Evolutionary conservation across 2,888 invertebrate species (phyloP).

Genomic region (Ectobius pallidus): DNA sequence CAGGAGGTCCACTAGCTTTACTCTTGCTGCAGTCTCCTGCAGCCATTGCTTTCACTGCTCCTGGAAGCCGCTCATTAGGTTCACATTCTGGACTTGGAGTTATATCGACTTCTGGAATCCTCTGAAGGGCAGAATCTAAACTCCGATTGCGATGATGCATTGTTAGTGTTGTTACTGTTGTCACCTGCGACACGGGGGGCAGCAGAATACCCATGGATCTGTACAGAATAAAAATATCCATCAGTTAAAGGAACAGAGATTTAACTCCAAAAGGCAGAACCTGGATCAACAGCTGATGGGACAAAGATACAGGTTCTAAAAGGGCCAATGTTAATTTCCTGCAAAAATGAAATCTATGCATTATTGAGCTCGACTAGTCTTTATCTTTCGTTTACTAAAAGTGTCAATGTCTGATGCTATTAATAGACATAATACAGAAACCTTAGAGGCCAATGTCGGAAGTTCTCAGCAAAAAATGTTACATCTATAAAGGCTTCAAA

Average conservation of each 20-base stretch:
- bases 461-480: too few species aligned
- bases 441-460: too few species aligned
- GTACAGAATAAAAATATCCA: conserved; percentile 42
- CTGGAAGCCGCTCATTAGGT: conserved; percentile 56
- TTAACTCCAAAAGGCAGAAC: background rate
- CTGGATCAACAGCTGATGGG: background rate
- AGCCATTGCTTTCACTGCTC: conserved; percentile 47
- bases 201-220: conserved; percentile 71
- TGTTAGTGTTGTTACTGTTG: conserved; percentile 58
- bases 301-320: background rate
- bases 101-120: conserved; percentile 85
- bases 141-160: conserved; percentile 88
- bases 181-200: conserved; percentile 64
- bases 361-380: too few species aligned
- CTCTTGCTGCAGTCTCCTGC: conserved; percentile 39
- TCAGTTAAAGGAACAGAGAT: background rate
- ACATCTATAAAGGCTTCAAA: too few species aligned
- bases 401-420: too few species aligned
- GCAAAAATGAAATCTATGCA: too few species aligned
- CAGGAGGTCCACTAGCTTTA: conserved; percentile 24
- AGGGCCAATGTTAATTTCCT: background rate
- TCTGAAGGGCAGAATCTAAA: conserved; percentile 85
- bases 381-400: too few species aligned
- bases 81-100: conserved; percentile 69
- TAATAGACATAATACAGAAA: too few species aligned